Evolutionary conservation across 2,113 vertebrate genomes (phyloP).

Genomic region (Alectura lathami): DNA sequence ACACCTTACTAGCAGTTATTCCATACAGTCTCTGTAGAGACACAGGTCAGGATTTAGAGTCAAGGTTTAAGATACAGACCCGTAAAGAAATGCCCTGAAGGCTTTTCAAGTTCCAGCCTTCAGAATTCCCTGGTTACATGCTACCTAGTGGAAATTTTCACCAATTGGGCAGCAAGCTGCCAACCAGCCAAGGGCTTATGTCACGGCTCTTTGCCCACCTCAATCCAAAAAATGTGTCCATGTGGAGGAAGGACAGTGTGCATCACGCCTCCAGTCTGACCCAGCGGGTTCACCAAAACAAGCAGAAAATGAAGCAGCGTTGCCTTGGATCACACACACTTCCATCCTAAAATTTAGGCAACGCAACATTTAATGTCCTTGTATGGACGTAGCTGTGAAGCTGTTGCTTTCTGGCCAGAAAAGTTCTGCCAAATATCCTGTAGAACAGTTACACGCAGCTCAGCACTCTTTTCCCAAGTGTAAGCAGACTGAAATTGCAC

Average conservation of each 20-base stretch:
- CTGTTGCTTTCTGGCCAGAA: background rate
- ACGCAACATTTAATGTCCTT: background rate
- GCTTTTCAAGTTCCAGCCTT: background rate
- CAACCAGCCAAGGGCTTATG: background rate
- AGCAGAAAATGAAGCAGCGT: background rate
- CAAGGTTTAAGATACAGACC: background rate
- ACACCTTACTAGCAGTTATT: background rate
- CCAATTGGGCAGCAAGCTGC: background rate
- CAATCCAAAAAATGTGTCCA: accelerated
- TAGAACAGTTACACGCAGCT: background rate
- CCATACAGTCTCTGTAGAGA: background rate
- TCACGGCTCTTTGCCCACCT: background rate
- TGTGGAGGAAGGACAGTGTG: background rate
- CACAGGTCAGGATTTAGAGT: background rate
- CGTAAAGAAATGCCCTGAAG: background rate
- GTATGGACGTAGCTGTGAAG: background rate
- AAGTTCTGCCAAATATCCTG: background rate
- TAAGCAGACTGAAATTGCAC: background rate
- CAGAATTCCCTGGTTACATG: background rate
- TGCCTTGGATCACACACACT: background rate
- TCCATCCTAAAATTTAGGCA: background rate
- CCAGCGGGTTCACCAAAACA: background rate
- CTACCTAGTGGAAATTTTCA: background rate
- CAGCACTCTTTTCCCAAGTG: background rate
- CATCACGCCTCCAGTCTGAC: accelerated